Conservation (phyloP, 2,888 invertebrate species). For the Lasioglossum villosulum region DNA sequence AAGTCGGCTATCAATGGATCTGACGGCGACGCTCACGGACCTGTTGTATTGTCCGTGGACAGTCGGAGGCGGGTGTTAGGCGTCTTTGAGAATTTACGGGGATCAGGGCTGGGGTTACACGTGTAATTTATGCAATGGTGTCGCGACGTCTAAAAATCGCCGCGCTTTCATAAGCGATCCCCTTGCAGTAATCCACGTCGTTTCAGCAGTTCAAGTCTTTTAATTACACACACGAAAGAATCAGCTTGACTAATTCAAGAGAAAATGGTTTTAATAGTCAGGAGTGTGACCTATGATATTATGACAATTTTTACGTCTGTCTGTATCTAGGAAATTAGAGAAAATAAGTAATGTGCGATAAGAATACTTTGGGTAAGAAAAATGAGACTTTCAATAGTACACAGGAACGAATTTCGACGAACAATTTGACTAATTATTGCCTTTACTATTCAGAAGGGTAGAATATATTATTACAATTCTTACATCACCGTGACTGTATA, state of each 20-base stretch:
- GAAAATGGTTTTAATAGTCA: background rate
- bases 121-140: conserved; percentile 74
- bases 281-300: too few relatives aligned
- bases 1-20: conserved; percentile 53
- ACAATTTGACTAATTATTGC: too few relatives aligned
- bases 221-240: background rate
- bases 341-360: too few relatives aligned
- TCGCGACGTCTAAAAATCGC: conserved; percentile 73
- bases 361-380: too few relatives aligned
- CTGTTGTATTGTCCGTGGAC: conserved; percentile 37
- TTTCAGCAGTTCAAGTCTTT: background rate
- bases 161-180: conserved; percentile 72
- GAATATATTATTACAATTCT: too few relatives aligned
- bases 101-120: conserved; percentile 58
- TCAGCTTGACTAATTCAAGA: background rate
- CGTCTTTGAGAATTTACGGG: conserved; percentile 68
- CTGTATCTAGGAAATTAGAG: too few relatives aligned
- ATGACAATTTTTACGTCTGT: too few relatives aligned
- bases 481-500: too few relatives aligned
- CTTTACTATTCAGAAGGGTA: too few relatives aligned
- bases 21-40: conserved; percentile 46
- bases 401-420: too few relatives aligned
- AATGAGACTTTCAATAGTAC: too few relatives aligned
- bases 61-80: conserved; percentile 54
- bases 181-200: background rate